Evolutionary conservation across 2,113 vertebrate genomes (phyloP), one percentile per base, ranked within the genome.

Genomic region (Clupea harengus): DNA sequence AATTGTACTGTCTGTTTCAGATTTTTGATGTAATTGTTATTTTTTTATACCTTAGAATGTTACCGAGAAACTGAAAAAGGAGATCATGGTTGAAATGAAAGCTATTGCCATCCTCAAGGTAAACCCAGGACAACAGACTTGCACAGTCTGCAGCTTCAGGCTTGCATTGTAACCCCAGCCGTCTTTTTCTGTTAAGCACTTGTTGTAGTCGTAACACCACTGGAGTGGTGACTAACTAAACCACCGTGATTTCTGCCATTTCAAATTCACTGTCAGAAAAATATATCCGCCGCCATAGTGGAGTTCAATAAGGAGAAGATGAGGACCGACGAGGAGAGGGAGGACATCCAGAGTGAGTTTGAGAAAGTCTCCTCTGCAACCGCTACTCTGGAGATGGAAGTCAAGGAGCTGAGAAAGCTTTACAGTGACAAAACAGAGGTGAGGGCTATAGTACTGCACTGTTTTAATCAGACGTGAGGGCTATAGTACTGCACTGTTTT

Each of bases 91-190:
- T 86, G 90, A 92, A 87, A 89, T 80, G 86, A 88, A 88, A 0
- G 25, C 67, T 25, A 20, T 91, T 47, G 89, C 90, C 67, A 72
- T 85, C 0, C 86, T 95, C 10, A 92, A 94, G 93, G 94, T 95
- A 89, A 84, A 86, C 45, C 10, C 32, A 72, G 64, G n/a, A 0
- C 64, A 32, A 13, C 32, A 25, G n/a, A 32, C n/a, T 72, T 1
- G 17, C 52, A 54, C 52, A 17, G 11, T 54, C 52, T 54, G 52
- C 52, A 54, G 47, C 47, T 18, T 17, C 52, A 18, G 52, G 52
- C 52, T 54, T 54, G 52, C 11, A 17, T 54, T 54, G 13, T 54
- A 54, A 54, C 52, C 13, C 15, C 15, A 54, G 52, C 2, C 52
- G 17, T 17, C 13, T 54, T 60, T 60, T 60, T 60, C 20, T 60